Conservation (phyloP, 2,888 invertebrate genomes). For the Carterocephalus palaemon region DNA sequence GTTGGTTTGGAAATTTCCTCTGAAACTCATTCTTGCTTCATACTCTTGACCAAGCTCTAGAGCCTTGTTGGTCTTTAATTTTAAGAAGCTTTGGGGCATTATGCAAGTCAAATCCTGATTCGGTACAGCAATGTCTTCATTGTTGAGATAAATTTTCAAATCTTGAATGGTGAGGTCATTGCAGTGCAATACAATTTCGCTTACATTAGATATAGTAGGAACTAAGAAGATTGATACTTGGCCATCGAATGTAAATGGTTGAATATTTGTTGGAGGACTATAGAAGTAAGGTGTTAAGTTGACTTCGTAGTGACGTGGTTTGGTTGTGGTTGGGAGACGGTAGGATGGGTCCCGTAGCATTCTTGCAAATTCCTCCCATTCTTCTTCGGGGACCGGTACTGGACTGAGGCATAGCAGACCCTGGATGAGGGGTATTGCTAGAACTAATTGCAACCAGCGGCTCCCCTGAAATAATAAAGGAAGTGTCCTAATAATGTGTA, state of each 20-base stretch:
- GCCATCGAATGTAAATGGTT: slow-evolving; percentile 66
- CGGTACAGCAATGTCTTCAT: slow-evolving; percentile 35
- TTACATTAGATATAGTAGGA: slow-evolving; percentile 37
- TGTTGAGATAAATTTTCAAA: slow-evolving; percentile 51
- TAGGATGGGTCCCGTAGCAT: slow-evolving; percentile 52
- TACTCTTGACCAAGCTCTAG: slow-evolving; percentile 66
- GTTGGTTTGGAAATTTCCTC: slow-evolving; percentile 83
- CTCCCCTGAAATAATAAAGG: slow-evolving; percentile 40
- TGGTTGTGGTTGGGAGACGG: slow-evolving; percentile 67
- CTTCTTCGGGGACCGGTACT: slow-evolving; percentile 52
- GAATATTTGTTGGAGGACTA: slow-evolving; percentile 31
- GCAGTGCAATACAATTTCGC: slow-evolving; percentile 61
- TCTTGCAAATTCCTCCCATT: slow-evolving; percentile 52
- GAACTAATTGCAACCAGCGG: slow-evolving; percentile 50
- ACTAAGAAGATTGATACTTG: slow-evolving; percentile 50
- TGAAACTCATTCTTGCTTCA: slow-evolving; percentile 80
- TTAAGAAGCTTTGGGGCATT: slow-evolving; percentile 50
- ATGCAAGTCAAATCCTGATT: slow-evolving; percentile 45
- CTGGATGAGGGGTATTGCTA: slow-evolving; percentile 52
- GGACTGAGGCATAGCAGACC: slow-evolving; percentile 50
- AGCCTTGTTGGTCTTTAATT: slow-evolving; percentile 38
- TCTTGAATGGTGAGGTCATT: slow-evolving; percentile 56
- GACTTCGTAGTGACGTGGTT: slow-evolving; percentile 76
- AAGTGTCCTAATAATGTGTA: not conserved
- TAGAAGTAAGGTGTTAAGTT: slow-evolving; percentile 72